phyloP scores from a whole-genome alignment of 1,140 invertebrate species.

The Drosophila athabasca region DNA sequence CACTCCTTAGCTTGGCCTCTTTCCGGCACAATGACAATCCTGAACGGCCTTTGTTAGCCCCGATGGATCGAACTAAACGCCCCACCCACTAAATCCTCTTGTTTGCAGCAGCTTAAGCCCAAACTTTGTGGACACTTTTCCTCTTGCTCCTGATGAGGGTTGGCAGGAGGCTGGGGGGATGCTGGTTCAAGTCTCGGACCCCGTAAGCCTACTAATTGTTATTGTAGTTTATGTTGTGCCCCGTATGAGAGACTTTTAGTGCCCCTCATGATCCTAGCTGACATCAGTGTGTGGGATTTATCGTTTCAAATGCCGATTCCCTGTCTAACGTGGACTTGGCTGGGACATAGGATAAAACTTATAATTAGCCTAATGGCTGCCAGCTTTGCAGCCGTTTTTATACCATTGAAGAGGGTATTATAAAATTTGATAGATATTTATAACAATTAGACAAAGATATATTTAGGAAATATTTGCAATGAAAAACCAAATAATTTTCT shows the following conservation, averaged over 20 bases:
- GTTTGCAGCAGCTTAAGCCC: constrained; percentile 55
- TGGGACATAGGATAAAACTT: constrained; percentile 24
- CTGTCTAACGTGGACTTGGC: constrained; percentile 23
- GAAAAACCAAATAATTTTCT: too few species aligned
- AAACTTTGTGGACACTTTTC: constrained; percentile 62
- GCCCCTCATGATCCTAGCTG: constrained; percentile 37
- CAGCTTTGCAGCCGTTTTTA: constrained; percentile 46
- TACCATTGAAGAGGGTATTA: background rate
- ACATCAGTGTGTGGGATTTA: constrained; percentile 45
- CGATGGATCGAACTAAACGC: constrained; percentile 40
- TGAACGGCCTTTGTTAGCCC: constrained; percentile 48
- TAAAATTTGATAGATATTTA: background rate
- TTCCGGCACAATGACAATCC: constrained; percentile 27
- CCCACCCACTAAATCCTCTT: background rate
- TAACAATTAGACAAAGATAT: too few species aligned
- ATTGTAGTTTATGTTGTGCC: constrained; percentile 57
- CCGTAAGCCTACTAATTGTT: constrained; percentile 70
- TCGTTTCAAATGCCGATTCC: constrained; percentile 49
- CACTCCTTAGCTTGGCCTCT: constrained; percentile 25
- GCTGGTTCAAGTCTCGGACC: background rate
- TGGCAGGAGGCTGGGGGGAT: constrained; percentile 5
- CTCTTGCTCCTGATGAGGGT: constrained; percentile 67
- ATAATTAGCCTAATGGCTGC: constrained; percentile 76
- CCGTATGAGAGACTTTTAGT: constrained; percentile 16
- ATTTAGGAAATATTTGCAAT: too few species aligned